Base-by-base conservation (phyloP, 2,113 vertebrate species). In the Pollachius pollachius region DNA sequence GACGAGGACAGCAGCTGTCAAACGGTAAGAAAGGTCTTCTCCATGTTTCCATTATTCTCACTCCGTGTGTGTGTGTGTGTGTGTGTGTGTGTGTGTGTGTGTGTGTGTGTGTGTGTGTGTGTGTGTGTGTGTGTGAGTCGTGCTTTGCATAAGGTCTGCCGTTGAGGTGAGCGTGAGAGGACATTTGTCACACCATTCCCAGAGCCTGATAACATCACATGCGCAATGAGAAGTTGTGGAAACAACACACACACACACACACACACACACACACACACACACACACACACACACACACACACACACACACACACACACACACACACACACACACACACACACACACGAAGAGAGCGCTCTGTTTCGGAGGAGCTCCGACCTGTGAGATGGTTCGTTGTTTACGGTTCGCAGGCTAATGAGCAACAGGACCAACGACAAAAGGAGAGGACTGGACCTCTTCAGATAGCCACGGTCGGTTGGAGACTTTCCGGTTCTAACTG, bases 1-100 rank as follows among this genome's bases (percentile, higher is more conserved):
- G 65, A 65, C 64, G 76, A 82, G 88, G 88, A 90, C 84, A 81
- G 80, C 81, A 67, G 76, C 89, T 90, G 89, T 92, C 89, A 82
- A 30, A 74, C 30, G 69, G 66, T 77, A 69, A 82, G 70, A 83
- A 78, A 69, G 72, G 75, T 37, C n/a, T 65, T 56, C 48, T 67
- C 52, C 54, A 30, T 64, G 25, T 16, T 15, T 57, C 23, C 21
- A 66, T 41, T 52, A 30, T 30, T 15, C 15, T 17, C 11, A 30
- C 11, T 6, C 3, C 6, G 30, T 34, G 30, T 34, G 30, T 34
- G 30, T 34, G 30, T 30, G 30, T 30, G 30, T 30, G 30, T 30
- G 30, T 30, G 30, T 30, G 30, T 30, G 30, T 30, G 30, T 30
- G 30, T 30, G 30, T 30, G 30, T 30, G 30, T 30, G 30, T 30